Conservation (phyloP, 1,140 invertebrate genomes). For the Reticulitermes speratus region DNA sequence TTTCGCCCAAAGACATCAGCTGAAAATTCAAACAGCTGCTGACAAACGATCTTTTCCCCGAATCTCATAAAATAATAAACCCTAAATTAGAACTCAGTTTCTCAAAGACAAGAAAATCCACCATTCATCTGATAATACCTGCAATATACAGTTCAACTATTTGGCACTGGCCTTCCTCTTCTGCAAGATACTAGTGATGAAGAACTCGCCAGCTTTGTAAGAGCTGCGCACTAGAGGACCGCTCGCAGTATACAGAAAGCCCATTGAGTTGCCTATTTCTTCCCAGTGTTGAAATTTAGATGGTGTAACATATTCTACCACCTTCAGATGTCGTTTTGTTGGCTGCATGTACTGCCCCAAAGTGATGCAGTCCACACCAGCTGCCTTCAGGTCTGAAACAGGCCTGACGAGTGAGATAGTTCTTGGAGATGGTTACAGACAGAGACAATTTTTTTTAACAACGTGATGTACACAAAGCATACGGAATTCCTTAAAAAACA, state of each 20-base stretch:
- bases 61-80: not conserved
- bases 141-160: not conserved
- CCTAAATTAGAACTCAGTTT: not conserved
- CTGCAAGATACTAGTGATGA: conserved; percentile 76
- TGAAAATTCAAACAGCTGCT: too few relatives aligned
- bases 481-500: not conserved
- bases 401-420: conserved; percentile 36
- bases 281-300: conserved; percentile 94
- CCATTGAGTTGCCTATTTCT: conserved; percentile 76
- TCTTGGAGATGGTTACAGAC: conserved; percentile 9
- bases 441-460: not conserved
- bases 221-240: conserved; percentile 96
- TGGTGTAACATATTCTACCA: conserved; percentile 96
- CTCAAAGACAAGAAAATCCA: not conserved
- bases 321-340: conserved; percentile 93
- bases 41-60: too few relatives aligned
- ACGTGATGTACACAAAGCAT: not conserved
- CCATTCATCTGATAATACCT: not conserved
- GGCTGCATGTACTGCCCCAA: conserved; percentile 99
- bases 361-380: conserved; percentile 92
- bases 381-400: conserved; percentile 66
- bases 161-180: conserved; percentile 46
- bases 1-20: too few relatives aligned
- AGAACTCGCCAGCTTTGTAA: conserved; percentile 95
- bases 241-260: conserved; percentile 96